Evolutionary conservation across 2,113 vertebrate species (phyloP), one percentile per base, ranked within the genome.

Genomic region (Cnemophilus loriae): DNA sequence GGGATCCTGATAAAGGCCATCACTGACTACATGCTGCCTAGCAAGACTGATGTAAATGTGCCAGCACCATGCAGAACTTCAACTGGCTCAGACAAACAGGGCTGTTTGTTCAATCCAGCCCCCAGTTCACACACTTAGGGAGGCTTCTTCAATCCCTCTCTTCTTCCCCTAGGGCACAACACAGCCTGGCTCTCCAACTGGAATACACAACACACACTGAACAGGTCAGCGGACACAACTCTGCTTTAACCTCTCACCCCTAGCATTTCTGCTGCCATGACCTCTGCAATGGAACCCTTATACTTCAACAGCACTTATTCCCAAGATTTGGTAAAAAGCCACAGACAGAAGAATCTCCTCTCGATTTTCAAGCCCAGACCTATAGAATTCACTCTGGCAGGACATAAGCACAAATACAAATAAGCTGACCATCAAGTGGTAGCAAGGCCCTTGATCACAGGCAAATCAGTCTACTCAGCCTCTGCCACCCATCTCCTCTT

Each of bases 201-300:
- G 76, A 91, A 96, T 67, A 97, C 80, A 90, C 93, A 97, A 89
- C 88, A 90, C 76, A 84, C 67, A 74, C 64, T 76, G 56, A 93
- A 89, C 77, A 90, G 94, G 94, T 93, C 95, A 96, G 84, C 47
- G 87, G 94, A 86, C 90, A 96, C 91, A 95, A 84, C 95, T 95
- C 55, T 69, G 74, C 68, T 95, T 82, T 97, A 96, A 97, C 97
- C 97, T 94, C 91, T 97, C 93, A 96, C 71, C 97, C 59, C 35
- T 6, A 44, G 33, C 50, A 64, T 94, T 95, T 97, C 86, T 96
- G 87, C 87, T 97, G 83, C 92, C 84, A 59, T 67, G 95, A 97
- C 97, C 97, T 97, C 84, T 92, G 90, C 60, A 50, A 85, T 27
- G 44, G 49, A 93, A 50, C 32, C 65, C 60, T 61, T 87, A 55